Conservation (phyloP, 2,888 invertebrate genomes). For the Bibio marci region DNA sequence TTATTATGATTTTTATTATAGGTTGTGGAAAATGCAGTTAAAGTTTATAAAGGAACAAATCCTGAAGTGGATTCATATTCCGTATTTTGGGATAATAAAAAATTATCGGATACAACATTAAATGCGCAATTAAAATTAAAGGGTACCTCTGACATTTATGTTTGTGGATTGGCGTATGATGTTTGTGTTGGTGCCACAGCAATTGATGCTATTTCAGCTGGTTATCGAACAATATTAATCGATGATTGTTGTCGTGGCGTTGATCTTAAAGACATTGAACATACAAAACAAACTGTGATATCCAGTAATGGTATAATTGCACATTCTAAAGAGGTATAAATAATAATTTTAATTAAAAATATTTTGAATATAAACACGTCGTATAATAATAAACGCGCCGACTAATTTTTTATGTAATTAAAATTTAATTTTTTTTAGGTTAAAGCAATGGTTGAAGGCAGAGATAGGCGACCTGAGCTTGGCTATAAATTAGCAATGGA, state of each 20-base stretch:
- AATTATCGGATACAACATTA: constrained; percentile 70
- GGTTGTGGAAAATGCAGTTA: constrained; percentile 57
- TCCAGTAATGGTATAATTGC: constrained; percentile 67
- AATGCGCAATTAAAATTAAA: constrained; percentile 61
- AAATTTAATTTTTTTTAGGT: constrained; percentile 41
- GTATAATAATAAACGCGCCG: background rate
- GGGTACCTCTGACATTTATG: constrained; percentile 79
- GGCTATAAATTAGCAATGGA: constrained; percentile 81
- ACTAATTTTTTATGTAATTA: constrained; percentile 1
- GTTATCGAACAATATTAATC: constrained; percentile 73
- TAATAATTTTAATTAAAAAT: background rate
- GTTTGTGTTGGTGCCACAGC: constrained; percentile 63
- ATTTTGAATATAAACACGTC: background rate
- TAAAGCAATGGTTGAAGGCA: constrained; percentile 70
- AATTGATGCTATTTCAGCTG: constrained; percentile 74
- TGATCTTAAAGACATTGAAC: constrained; percentile 65
- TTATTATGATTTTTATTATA: too few relatives aligned
- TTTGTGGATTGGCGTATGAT: constrained; percentile 90
- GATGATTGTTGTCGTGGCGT: constrained; percentile 88
- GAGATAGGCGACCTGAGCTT: constrained; percentile 71
- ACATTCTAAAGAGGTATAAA: constrained; percentile 48
- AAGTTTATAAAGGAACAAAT: constrained; percentile 82
- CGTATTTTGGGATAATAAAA: constrained; percentile 96
- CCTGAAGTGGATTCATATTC: constrained; percentile 95
- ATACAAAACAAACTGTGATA: constrained; percentile 57